Percentiles rank a stretch among this genome's conserved stretches.
phyloP scores from a whole-genome alignment of 1,140 invertebrate genomes.

The Cydia amplana region DNA sequence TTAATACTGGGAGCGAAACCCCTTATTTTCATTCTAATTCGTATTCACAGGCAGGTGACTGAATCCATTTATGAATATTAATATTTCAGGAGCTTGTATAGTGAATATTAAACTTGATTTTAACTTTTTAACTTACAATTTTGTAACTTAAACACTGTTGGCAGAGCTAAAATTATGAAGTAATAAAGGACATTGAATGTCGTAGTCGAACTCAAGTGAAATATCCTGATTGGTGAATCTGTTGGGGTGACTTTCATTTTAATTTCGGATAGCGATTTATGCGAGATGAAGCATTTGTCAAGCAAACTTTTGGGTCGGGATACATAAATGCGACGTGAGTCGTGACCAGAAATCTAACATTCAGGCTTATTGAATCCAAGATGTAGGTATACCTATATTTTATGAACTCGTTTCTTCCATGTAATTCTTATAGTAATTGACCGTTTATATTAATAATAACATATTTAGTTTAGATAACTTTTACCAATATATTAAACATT shows the following conservation, averaged over 20 bases:
- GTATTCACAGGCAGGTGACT: conserved; percentile 26
- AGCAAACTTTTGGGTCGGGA: conserved; percentile 27
- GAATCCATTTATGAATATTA: conserved; percentile 28
- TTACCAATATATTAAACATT: too few relatives aligned
- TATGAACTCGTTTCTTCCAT: background rate
- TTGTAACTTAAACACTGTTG: background rate
- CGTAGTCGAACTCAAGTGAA: background rate
- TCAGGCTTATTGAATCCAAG: background rate
- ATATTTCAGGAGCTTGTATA: conserved; percentile 4
- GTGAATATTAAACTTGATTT: conserved; percentile 20
- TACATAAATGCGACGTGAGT: conserved; percentile 18
- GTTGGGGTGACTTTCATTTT: background rate
- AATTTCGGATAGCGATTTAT: conserved; percentile 12
- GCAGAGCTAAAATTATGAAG: background rate
- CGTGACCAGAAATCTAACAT: conserved; percentile 14
- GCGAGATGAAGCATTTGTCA: conserved; percentile 29
- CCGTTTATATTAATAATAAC: background rate
- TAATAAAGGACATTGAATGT: conserved; percentile 3
- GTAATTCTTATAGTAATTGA: conserved; percentile 1
- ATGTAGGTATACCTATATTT: background rate
- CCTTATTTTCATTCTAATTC: conserved; percentile 15
- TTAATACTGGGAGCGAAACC: conserved; percentile 8
- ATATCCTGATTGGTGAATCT: background rate
- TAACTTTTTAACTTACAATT: conserved; percentile 25
- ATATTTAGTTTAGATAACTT: too few relatives aligned